Base-by-base conservation (phyloP, 2,888 invertebrate species). In the Hetaerina titia region DNA sequence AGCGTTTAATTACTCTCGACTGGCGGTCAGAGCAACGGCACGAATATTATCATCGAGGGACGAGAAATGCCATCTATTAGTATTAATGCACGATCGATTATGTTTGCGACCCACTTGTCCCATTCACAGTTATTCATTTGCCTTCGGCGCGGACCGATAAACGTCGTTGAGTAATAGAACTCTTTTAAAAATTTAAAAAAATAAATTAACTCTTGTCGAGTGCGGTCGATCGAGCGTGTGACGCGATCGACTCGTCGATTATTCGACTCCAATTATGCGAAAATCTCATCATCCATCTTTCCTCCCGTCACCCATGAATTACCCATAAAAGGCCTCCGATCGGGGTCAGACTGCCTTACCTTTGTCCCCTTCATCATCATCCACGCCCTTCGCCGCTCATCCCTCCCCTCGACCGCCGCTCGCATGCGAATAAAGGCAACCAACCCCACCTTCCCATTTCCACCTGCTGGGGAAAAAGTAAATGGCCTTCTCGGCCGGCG, bases 221-320 rank as follows among this genome's bases (percentile, higher is more conserved):
- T 31, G 81, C 8, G 81, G 11, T 31, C 22, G 81, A 81, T 81
- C 81, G 81, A 81, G 31, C 25, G 81, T 81, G 22, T 69, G 69
- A n/a, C n/a, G 69, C 69, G 11, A 81, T 81, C 81, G 81, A n/a
- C 25, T 81, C 31, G 31, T 81, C 31, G 81, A 81, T 81, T 81
- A 81, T 81, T 81, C 31, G 81, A 15, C 81, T 81, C 25, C 81
- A 81, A 81, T 81, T 81, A 81, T 81, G 81, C 15, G 81, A 81
- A 22, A 31, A 81, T 81, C 81, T 81, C 13, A 31, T 81, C 81
- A 81, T 81, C 81, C 19, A 81, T 81, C 81, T 81, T 81, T 13
- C 11, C 25, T 22, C 69, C 9, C 81, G 81, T 81, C 81, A 31
- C 81, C 81, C 81, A 81, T 81, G 81, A 6, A 81, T 81, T 81